These are phyloP conservation scores for Litoditis marina DNA, from an alignment of 2,888 invertebrate genomes.

Conservation along the genomic window DNA sequence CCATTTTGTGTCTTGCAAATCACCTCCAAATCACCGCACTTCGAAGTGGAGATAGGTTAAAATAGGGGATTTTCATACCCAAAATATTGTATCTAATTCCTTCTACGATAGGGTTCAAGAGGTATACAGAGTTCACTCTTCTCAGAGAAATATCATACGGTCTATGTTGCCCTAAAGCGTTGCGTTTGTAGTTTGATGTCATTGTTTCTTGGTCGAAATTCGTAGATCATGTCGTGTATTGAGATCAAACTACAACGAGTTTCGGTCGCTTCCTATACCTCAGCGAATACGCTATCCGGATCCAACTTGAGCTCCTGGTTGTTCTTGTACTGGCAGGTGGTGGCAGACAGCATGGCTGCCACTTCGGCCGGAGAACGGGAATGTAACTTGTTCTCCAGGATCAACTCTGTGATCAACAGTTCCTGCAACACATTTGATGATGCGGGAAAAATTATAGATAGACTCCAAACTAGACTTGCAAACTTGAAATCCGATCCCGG, in stretches of 20 bases:
- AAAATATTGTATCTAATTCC: not conserved
- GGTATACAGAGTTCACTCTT: too few relatives aligned
- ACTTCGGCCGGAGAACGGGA: slow-evolving; percentile 73
- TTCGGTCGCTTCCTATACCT: slow-evolving; percentile 41
- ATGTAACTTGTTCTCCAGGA: slow-evolving; percentile 83
- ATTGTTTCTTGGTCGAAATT: not conserved
- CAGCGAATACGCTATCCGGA: slow-evolving; percentile 20
- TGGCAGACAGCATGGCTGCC: slow-evolving; percentile 84
- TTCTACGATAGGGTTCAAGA: too few relatives aligned
- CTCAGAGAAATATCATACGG: too few relatives aligned
- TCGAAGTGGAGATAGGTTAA: too few relatives aligned
- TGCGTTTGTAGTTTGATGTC: too few relatives aligned
- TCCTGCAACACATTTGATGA: too few relatives aligned
- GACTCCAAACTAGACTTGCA: too few relatives aligned
- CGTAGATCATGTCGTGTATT: not conserved
- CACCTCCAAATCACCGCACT: too few relatives aligned
- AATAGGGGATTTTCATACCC: too few relatives aligned
- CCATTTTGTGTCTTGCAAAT: slow-evolving; percentile 11
- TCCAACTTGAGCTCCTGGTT: slow-evolving; percentile 29
- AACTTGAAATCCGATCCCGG: too few relatives aligned
- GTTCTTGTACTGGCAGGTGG: slow-evolving; percentile 83
- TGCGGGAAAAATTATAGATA: too few relatives aligned
- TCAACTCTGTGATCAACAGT: slow-evolving; percentile 86
- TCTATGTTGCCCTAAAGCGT: too few relatives aligned
- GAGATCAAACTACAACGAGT: not conserved